These are phyloP conservation scores for Drosophila demipolita DNA, from an alignment of 2,888 invertebrate genomes.

Conservation along the genomic window DNA sequence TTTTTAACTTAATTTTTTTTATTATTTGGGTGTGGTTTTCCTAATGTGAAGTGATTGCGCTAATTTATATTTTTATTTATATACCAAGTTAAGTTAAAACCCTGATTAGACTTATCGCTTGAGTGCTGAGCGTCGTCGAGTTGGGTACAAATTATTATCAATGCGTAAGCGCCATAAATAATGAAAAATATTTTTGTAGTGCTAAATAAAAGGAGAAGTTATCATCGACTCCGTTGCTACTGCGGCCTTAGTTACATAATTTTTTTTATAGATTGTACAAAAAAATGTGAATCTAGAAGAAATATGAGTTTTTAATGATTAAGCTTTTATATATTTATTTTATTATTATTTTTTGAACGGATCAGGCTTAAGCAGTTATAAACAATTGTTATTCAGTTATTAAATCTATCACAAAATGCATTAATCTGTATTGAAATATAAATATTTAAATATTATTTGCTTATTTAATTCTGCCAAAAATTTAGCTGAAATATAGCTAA, in stretches of 20 bases:
- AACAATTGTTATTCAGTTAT: too few relatives aligned
- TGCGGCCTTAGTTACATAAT: neutral
- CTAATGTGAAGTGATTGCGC: neutral
- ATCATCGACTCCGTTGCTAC: too few relatives aligned
- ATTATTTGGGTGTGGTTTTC: neutral
- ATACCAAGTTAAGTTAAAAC: neutral
- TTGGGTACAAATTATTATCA: neutral
- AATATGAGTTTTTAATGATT: too few relatives aligned
- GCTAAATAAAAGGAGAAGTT: neutral
- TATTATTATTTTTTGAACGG: too few relatives aligned
- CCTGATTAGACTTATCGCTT: neutral
- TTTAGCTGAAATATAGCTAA: conserved; percentile 17
- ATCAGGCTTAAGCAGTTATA: too few relatives aligned
- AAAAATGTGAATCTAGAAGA: too few relatives aligned
- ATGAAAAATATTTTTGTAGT: neutral
- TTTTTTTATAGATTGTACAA: neutral
- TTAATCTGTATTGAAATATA: too few relatives aligned
- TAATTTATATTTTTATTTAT: neutral
- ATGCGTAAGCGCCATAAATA: neutral
- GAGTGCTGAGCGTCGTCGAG: neutral
- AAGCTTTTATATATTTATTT: too few relatives aligned
- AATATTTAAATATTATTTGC: too few relatives aligned
- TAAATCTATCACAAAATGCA: too few relatives aligned
- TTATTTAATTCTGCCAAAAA: neutral
- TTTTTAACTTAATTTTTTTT: neutral